Base-by-base conservation (phyloP, 2,113 vertebrate genomes). In the Tinamus guttatus region DNA sequence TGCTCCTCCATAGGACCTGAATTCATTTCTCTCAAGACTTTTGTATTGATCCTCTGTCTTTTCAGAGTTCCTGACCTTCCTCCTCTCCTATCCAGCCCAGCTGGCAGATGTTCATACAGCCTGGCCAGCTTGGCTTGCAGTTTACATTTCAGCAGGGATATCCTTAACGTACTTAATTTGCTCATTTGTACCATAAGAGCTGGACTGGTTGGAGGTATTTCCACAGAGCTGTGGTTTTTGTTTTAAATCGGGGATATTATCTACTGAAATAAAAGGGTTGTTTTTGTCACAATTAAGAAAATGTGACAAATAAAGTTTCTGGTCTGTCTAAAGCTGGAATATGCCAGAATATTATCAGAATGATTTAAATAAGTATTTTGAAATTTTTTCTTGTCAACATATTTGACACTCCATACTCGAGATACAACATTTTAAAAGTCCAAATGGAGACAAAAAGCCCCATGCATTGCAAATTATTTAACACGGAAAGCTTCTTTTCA, bases 11-110 rank as follows among this genome's bases (percentile, higher is more conserved):
- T 32, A 63, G 75, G 75, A 89, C 91, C 63, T 11, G 5, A 73
- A 95, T 93, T 69, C 64, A 85, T 93, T 93, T 41, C 85, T 93
- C 87, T 80, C 68, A 87, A 95, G 94, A 87, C 41, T 96, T 92
- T 32, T 63, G 45, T 85, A 95, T 85, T 85, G 91, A 95, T 95
- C 89, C 59, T 80, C 11, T 5, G 89, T 93, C 71, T 94, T 91
- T 90, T 45, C 89, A 90, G 89, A 88, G 87, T 87, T 93, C 73
- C 78, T 93, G 87, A 94, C 93, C 93, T 94, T 94, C 71, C 76
- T 93, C 34, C 51, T 89, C 56, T 75, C 25, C 81, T 70, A 58
- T 93, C 87, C 87, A 94, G 91, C 93, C 87, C 89, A 81, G 87
- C 76, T 91, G 85, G 68, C 62, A 52, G 45, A 71, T 79, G 89